Evolutionary conservation across 1,140 invertebrate genomes (phyloP), one percentile per base, ranked within the genome.

Genomic region (Octopus bimaculoides): DNA sequence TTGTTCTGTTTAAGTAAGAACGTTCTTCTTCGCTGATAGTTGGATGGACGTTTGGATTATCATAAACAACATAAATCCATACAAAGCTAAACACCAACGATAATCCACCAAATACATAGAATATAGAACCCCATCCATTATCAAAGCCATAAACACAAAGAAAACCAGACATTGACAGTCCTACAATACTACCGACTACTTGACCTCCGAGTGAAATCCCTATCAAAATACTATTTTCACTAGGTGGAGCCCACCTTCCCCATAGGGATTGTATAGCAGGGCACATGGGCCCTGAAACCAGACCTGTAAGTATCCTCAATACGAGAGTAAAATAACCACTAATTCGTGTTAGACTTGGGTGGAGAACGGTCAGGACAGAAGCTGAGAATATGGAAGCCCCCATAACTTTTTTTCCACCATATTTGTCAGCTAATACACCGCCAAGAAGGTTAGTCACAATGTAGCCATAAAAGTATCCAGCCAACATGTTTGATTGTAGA

Each of bases 401-500:
- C 26, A 86, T 78, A 5, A 86, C 82, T 76, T 81, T 78, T 78
- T 85, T 86, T 10, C 81, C 83, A 17, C 88, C 88, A 80, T 80
- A 87, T 52, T 81, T 78, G 10, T 94, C 93, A 0, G 94, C 94
- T 20, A 94, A 82, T 94, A 94, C 89, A 7, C 88, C 88, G 14
- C 94, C 95, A 0, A 95, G 95, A 73, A 97, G 90, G 89, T 96
- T 93, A 92, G 93, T 84, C 91, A 93, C 17, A 91, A 93, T 91
- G 85, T 94, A 94, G 0, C 94, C 94, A 90, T 93, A 94, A 83
- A 97, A 97, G 90, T 97, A 97, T 1, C 95, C 95, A 84, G 95
- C 95, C 26, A 97, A 89, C 52, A 97, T 92, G 10, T 95, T 88
- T 4, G 95, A 95, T 90, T 94, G 94, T 9, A 93, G 92, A 84